Evolutionary conservation across 2,888 invertebrate species (phyloP), one percentile per base, ranked within the genome.

Genomic region (Crematogaster levior): DNA sequence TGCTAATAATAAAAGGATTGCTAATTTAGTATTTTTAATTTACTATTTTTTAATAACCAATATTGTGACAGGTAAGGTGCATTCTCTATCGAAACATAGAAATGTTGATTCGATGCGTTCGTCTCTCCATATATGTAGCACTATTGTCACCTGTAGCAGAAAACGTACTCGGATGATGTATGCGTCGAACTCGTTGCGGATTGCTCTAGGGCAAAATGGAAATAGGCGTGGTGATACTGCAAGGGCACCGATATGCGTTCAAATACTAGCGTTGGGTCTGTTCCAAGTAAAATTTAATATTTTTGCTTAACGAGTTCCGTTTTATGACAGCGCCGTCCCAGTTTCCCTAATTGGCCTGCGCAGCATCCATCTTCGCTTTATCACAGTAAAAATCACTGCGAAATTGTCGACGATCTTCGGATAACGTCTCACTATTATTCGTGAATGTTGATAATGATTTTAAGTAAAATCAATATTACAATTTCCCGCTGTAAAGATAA

Each of bases 231-330:
- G 87, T 66, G 68, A 74, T 34, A 34, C 84, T 83, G 81, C 74
- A 87, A 86, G 85, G 48, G 82, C 82, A 82, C 84, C 81, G 89
- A 91, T 91, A 91, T 84, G 87, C 88, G 88, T 89, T 90, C 86
- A 88, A 86, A 89, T 72, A 86, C 88, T 93, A 91, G 93, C 93
- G 87, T 74, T 77, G 86, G 63, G 85, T 92, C 93, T 93, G 93
- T 90, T 89, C 89, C 85, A 89, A 92, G 91, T 92, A 92, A 91
- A 91, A 92, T 91, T 91, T 91, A 91, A 92, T 92, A 93, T 93
- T 93, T 93, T 93, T 92, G 90, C 92, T 91, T 91, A 93, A 93
- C 91, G 91, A 91, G 91, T 88, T 91, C 89, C 90, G 92, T 93
- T 73, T 56, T 92, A 91, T 91, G 88, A 87, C 84, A 86, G 77